Evolutionary conservation across 2,888 invertebrate species (phyloP).

Genomic region (Euproctis similis): DNA sequence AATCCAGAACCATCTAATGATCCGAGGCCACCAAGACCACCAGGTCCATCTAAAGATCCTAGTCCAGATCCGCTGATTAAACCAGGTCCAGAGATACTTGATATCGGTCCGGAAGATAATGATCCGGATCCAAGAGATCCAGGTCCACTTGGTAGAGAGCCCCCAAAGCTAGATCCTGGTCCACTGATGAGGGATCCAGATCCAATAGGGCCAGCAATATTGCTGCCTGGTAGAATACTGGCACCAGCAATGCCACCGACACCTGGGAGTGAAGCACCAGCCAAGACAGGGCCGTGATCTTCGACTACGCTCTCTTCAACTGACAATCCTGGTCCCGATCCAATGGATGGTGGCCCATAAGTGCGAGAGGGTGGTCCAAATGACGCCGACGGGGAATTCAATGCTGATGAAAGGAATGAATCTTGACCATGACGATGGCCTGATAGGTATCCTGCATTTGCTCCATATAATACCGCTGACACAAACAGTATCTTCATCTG

Average conservation of each 20-base stretch:
- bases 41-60: background rate
- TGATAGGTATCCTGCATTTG: slow-evolving; percentile 44
- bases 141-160: slow-evolving; percentile 2
- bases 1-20: slow-evolving; percentile 9
- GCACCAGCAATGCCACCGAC: slow-evolving; percentile 10
- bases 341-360: slow-evolving; percentile 36
- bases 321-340: background rate
- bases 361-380: slow-evolving; percentile 52
- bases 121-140: slow-evolving; percentile 15
- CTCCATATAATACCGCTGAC: slow-evolving; percentile 48
- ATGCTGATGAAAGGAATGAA: slow-evolving; percentile 50
- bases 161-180: slow-evolving; percentile 1
- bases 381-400: slow-evolving; percentile 51
- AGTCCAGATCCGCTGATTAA: slow-evolving; percentile 3
- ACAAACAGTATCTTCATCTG: slow-evolving; percentile 58
- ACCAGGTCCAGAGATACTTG: slow-evolving; percentile 4
- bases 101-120: slow-evolving; percentile 5
- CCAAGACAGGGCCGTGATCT: slow-evolving; percentile 18
- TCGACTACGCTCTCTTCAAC: slow-evolving; percentile 23
- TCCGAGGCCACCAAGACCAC: slow-evolving; percentile 5
- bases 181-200: slow-evolving; percentile 3
- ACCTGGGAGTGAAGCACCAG: slow-evolving; percentile 19
- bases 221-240: slow-evolving; percentile 8
- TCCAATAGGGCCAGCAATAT: slow-evolving; percentile 4
- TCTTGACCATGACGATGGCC: slow-evolving; percentile 37